Evolutionary conservation across 1,140 invertebrate genomes (phyloP).

Genomic region (Neodiprion lecontei): DNA sequence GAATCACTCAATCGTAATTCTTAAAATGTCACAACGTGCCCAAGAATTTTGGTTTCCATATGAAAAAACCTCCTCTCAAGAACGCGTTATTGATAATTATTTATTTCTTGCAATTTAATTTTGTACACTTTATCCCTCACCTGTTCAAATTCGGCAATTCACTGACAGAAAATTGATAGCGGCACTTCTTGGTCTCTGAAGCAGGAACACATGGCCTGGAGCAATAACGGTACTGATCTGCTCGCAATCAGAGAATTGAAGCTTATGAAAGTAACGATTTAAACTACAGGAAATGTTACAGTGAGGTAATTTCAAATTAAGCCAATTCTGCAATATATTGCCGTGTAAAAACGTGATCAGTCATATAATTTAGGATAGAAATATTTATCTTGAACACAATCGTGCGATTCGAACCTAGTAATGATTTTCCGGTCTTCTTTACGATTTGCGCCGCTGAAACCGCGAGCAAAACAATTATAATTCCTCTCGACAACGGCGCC

Average conservation of each 20-base stretch:
- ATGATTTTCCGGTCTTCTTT: not conserved
- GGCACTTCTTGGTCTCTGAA: slow-evolving; percentile 26
- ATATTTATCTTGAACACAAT: too few species aligned
- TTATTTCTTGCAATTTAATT: not conserved
- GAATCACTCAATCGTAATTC: too few species aligned
- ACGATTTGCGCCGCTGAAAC: not conserved
- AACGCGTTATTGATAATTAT: too few species aligned
- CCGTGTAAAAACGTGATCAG: too few species aligned
- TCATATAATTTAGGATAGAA: too few species aligned
- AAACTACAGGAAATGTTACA: too few species aligned
- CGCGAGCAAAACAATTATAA: not conserved
- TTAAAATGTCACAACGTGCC: too few species aligned
- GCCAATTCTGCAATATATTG: too few species aligned
- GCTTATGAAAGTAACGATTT: too few species aligned
- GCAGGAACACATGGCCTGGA: slow-evolving; percentile 28
- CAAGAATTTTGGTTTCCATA: too few species aligned
- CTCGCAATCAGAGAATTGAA: not conserved
- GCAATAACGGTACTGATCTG: slow-evolving; percentile 21
- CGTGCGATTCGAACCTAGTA: not conserved
- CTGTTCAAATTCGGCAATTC: slow-evolving; percentile 27
- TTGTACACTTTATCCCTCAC: slow-evolving; percentile 23
- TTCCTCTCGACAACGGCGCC: slow-evolving; percentile 6
- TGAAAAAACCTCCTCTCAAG: too few species aligned
- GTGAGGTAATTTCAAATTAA: too few species aligned
- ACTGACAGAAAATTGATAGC: slow-evolving; percentile 35